Conservation (phyloP, 2,797 vertebrate species). For the Odontamblyopus rebecca region DNA sequence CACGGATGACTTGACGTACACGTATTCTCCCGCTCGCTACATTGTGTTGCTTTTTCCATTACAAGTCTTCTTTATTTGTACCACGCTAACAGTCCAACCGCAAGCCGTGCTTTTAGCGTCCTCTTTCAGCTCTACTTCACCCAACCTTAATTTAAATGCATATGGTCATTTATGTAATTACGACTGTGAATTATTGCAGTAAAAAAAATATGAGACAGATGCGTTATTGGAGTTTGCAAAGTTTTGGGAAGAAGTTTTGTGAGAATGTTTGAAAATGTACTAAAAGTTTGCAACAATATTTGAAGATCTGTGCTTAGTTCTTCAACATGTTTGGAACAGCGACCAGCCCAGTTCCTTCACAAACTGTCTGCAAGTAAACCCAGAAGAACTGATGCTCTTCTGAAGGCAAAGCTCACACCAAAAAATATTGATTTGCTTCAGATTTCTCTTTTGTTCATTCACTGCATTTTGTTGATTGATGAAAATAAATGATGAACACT, state of each 20-base stretch:
- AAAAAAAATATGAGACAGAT: not conserved
- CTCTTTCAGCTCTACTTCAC: not conserved
- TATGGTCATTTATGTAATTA: not conserved
- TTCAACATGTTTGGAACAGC: too few species aligned
- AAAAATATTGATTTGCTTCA: too few species aligned
- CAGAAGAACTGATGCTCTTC: too few species aligned
- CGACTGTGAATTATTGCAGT: not conserved
- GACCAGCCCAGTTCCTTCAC: too few species aligned
- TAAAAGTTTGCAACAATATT: too few species aligned
- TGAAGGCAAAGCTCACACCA: too few species aligned
- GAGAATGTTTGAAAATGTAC: too few species aligned
- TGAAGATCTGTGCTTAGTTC: too few species aligned
- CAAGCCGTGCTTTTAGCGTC: conserved; percentile 9
- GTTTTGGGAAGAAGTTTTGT: not conserved
- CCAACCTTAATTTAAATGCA: not conserved
- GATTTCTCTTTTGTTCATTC: too few species aligned
- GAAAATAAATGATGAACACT: too few species aligned
- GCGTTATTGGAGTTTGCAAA: not conserved
- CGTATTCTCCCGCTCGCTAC: conserved; percentile 15
- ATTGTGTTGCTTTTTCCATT: conserved; percentile 15
- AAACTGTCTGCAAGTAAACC: too few species aligned
- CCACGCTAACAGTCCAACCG: not conserved
- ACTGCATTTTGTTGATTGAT: too few species aligned
- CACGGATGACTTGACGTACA: conserved; percentile 23
- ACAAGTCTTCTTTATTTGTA: conserved; percentile 12